phyloP scores from a whole-genome alignment of 2,888 invertebrate genomes.

The Coleophora deauratella region DNA sequence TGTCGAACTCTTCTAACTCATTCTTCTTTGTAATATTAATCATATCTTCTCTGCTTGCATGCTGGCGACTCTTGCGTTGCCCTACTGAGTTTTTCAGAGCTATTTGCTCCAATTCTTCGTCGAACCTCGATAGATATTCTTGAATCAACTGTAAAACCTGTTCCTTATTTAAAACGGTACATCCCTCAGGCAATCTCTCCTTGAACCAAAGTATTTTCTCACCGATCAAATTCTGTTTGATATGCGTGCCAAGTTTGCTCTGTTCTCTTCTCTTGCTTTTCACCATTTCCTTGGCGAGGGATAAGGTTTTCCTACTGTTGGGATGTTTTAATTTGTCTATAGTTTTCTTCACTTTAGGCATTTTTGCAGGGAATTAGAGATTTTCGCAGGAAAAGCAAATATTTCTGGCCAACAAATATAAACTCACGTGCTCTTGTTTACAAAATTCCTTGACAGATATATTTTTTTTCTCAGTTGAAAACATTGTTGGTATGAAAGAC shows the following conservation, averaged over 20 bases:
- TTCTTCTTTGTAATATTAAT: constrained; percentile 83
- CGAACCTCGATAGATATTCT: constrained; percentile 73
- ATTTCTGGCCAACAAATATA: constrained; percentile 2
- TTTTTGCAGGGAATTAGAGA: constrained; percentile 17
- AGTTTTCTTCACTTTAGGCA: constrained; percentile 54
- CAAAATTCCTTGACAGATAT: too few relatives aligned
- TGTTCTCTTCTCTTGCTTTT: constrained; percentile 76
- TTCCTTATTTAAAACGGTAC: constrained; percentile 71
- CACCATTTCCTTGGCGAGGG: constrained; percentile 80
- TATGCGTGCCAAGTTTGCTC: constrained; percentile 76
- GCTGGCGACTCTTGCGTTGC: constrained; percentile 82
- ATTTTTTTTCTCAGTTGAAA: too few relatives aligned
- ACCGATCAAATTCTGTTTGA: constrained; percentile 82
- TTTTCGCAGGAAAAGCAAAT: not conserved
- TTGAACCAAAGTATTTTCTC: constrained; percentile 88
- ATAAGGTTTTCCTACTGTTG: constrained; percentile 87
- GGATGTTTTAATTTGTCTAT: constrained; percentile 82
- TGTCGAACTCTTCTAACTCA: constrained; percentile 82
- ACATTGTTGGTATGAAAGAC: too few relatives aligned
- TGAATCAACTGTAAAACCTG: constrained; percentile 75
- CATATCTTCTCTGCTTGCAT: constrained; percentile 85
- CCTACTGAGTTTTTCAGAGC: constrained; percentile 84
- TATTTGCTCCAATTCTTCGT: constrained; percentile 87
- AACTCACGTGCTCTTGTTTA: constrained; percentile 14
- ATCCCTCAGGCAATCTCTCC: constrained; percentile 74